Conservation (phyloP, 2,888 invertebrate species). For the Nematopogon swammerdamellus region DNA sequence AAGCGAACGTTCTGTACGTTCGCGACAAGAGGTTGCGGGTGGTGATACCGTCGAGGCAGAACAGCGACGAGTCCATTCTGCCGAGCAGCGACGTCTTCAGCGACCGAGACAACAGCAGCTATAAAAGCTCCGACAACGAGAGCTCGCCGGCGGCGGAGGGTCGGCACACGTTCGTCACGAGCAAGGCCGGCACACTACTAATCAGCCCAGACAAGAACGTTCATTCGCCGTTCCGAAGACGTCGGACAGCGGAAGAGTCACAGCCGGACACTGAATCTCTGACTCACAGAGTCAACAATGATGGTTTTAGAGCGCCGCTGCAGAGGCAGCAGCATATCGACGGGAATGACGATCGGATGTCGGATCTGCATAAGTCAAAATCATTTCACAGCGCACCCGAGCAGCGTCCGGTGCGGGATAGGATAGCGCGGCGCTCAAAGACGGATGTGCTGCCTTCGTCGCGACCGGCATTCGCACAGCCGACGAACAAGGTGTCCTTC, state of each 20-base stretch:
- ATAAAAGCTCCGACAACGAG: conserved; percentile 52
- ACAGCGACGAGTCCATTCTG: not conserved
- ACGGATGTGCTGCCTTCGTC: conserved; percentile 15
- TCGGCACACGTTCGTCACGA: conserved; percentile 27
- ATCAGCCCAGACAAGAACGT: conserved; percentile 27
- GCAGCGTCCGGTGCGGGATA: conserved; percentile 3
- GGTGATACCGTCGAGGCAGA: not conserved
- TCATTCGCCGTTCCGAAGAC: conserved; percentile 14
- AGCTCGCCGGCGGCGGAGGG: conserved; percentile 19
- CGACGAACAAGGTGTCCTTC: conserved; percentile 47
- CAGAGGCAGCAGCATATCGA: conserved; percentile 1
- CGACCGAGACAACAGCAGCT: conserved; percentile 37
- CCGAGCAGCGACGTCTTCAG: conserved; percentile 3
- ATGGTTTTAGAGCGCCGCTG: not conserved
- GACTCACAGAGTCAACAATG: not conserved
- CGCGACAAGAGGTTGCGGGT: too few relatives aligned
- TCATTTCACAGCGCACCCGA: conserved; percentile 23
- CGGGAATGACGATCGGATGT: not conserved
- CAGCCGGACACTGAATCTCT: too few relatives aligned
- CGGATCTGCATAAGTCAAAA: conserved; percentile 33
- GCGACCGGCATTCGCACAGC: conserved; percentile 32
- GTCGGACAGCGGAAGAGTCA: conserved; percentile 12
- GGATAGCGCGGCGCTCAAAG: conserved; percentile 24
- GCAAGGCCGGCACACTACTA: conserved; percentile 35
- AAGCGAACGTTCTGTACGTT: conserved; percentile 5